These are phyloP conservation scores for Ochotona curzoniae DNA, from an alignment of 2,113 vertebrate genomes.

Conservation along the genomic window DNA sequence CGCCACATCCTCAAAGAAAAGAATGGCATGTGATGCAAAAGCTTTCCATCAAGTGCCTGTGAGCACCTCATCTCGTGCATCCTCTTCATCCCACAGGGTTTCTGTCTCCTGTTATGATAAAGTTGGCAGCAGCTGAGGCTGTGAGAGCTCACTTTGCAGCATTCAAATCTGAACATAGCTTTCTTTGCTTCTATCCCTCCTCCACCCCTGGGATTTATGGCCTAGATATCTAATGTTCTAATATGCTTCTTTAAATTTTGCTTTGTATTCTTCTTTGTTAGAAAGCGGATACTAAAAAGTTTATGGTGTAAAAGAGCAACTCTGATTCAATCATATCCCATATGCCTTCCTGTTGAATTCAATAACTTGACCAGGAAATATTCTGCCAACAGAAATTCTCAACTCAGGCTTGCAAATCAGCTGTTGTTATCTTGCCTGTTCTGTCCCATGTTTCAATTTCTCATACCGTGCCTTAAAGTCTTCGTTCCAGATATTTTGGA, in stretches of 20 bases:
- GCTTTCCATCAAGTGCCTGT: neutral
- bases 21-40: neutral
- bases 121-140: neutral
- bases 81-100: neutral
- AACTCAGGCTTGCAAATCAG: neutral
- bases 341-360: neutral
- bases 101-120: neutral
- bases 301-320: neutral
- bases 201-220: neutral
- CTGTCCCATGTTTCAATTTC: neutral
- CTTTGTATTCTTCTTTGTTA: neutral
- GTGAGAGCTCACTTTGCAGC: no score
- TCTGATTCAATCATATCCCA: neutral
- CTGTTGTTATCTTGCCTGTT: neutral
- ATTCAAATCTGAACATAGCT: neutral
- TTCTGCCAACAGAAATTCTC: neutral
- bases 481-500: neutral
- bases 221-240: neutral
- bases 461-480: neutral
- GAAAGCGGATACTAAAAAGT: neutral
- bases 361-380: neutral
- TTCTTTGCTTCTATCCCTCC: no score
- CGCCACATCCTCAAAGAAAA: fast-evolving
- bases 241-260: neutral
- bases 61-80: fast-evolving